These are phyloP conservation scores for Portunus trituberculatus DNA, from an alignment of 1,140 invertebrate species.

Conservation along the genomic window DNA sequence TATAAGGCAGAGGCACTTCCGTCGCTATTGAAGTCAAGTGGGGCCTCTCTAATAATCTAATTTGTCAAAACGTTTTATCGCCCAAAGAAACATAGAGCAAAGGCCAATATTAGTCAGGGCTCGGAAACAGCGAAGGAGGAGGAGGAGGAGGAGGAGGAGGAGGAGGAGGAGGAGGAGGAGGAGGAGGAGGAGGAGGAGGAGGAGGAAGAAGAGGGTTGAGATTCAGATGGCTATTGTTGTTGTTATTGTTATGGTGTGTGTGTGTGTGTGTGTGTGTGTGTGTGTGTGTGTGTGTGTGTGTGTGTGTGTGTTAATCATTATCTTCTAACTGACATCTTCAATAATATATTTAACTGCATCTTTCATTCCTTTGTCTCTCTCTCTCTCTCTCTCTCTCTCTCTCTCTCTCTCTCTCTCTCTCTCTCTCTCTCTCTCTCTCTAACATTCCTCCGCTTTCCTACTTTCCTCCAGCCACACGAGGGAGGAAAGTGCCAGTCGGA, in stretches of 20 bases:
- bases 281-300: background rate
- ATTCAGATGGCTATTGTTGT: too few species aligned
- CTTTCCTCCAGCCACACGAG: conserved; percentile 29
- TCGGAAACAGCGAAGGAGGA: background rate
- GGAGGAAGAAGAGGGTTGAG: background rate
- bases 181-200: background rate
- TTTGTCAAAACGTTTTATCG: conserved; percentile 78
- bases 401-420: background rate
- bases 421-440: background rate
- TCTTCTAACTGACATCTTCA: too few species aligned
- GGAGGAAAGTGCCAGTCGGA: conserved; percentile 23
- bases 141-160: background rate
- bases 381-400: background rate
- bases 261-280: background rate
- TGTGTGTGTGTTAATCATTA: background rate
- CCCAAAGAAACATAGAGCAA: conserved; percentile 77
- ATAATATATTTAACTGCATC: too few species aligned
- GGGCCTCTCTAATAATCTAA: conserved; percentile 78
- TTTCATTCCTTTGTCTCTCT: background rate
- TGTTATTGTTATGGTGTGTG: too few species aligned
- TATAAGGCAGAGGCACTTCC: conserved; percentile 72
- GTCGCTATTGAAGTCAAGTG: conserved; percentile 77
- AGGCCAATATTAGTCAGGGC: conserved; percentile 76
- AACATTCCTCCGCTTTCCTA: background rate
- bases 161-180: background rate